Evolutionary conservation across 2,797 vertebrate species (phyloP).

Genomic region (Halcyon badia): DNA sequence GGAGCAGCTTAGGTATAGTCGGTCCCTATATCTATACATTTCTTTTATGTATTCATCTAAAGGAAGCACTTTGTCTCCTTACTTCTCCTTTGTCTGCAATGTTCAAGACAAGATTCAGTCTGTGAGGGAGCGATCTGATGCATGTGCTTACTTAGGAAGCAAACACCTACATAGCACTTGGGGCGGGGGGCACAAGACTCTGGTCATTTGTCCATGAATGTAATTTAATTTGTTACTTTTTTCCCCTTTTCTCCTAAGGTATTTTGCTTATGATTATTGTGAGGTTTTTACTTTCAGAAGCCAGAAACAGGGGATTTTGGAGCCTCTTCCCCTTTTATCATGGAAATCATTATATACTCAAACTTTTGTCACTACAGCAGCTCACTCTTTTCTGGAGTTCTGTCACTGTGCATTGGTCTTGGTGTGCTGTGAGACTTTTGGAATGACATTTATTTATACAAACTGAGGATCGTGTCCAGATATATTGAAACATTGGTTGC

Average conservation of each 20-base stretch:
- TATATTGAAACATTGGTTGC: background rate
- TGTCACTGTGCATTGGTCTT: background rate
- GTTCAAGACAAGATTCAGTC: background rate
- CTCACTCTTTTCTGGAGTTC: background rate
- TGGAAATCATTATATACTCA: background rate
- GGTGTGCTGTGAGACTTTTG: background rate
- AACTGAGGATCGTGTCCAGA: background rate
- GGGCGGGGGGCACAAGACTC: background rate
- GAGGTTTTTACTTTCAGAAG: background rate
- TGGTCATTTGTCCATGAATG: background rate
- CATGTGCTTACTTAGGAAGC: background rate
- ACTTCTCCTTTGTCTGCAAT: background rate
- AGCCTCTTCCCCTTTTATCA: background rate
- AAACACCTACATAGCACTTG: background rate
- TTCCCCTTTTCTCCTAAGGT: background rate
- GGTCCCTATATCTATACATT: background rate
- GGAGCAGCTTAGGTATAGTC: background rate
- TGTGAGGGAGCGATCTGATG: background rate
- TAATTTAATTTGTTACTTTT: background rate
- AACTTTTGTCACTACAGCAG: background rate
- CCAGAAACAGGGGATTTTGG: background rate
- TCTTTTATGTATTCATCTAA: background rate
- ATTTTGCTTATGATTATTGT: background rate
- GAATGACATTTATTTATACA: background rate
- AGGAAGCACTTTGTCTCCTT: background rate